Base-by-base conservation (phyloP, 2,113 vertebrate species). In the Thalassoma bifasciatum region DNA sequence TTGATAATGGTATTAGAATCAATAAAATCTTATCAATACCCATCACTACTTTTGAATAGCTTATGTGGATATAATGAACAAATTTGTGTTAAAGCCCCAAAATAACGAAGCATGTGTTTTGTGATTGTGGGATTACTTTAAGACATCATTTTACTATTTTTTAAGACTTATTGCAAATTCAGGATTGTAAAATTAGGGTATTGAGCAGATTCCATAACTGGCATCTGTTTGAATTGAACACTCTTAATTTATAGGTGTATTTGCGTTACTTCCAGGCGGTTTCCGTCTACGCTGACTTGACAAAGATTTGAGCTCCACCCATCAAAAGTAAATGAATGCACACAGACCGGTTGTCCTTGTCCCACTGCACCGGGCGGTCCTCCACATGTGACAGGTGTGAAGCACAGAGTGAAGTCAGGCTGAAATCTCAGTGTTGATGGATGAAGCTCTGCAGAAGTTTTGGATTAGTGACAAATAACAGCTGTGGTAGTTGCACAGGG, bases 341-440 rank as follows among this genome's bases (percentile, higher is more conserved):
- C 24, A 67, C 87, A 2, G 77, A 88, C 88, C 75, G 80, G 90
- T 89, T 76, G 60, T 65, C 53, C 77, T 54, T 13, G 46, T 46
- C 66, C 84, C 8, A 70, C 16, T 4, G 7, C 24, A 66, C 22
- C 11, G 51, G 67, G 24, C 1, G 71, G 77, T 46, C 73, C 30
- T 30, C 30, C 30, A 30, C 3, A 6, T 51, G 52, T n/a, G n/a
- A n/a, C n/a, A n/a, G n/a, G n/a, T n/a, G n/a, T n/a, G n/a, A n/a
- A n/a, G n/a, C n/a, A n/a, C n/a, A n/a, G n/a, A n/a, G n/a, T 52
- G 10, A 34, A 11, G 17, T 54, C 30, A 30, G 3, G 8, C 22
- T 9, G n/a, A 21, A 21, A 30, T 9, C 60, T 52, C 40, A 0
- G 11, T 7, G 22, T 11, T 40, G 69, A 77, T 36, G 56, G 34